Conservation (phyloP, 2,797 vertebrate genomes). For the Megalops cyprinoides region DNA sequence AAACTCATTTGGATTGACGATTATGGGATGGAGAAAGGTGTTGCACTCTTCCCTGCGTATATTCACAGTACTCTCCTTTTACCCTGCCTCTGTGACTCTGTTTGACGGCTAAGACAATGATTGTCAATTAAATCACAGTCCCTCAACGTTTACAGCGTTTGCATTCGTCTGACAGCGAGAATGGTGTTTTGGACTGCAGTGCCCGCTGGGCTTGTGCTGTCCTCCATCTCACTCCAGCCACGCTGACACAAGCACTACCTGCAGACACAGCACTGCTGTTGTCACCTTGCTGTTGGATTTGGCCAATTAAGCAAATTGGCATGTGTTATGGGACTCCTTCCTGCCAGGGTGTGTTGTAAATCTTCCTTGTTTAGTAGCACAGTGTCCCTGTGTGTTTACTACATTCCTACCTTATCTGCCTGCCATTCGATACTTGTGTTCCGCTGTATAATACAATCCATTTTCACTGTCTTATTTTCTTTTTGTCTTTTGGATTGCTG, state of each 20-base stretch:
- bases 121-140: no score
- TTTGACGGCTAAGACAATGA: no score
- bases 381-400: constrained; percentile 7
- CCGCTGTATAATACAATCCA: background rate
- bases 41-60: no score
- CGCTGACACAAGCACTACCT: background rate
- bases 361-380: background rate
- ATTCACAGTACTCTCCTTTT: no score
- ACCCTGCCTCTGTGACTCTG: no score
- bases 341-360: background rate
- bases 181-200: no score
- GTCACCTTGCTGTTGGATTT: background rate
- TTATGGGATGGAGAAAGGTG: no score
- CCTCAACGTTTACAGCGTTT: no score
- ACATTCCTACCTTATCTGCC: constrained; percentile 1
- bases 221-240: no score
- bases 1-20: no score
- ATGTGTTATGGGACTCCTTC: background rate
- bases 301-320: background rate
- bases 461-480: background rate
- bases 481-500: background rate
- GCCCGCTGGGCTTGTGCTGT: no score
- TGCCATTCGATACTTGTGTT: background rate
- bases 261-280: background rate
- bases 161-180: no score